phyloP scores from a whole-genome alignment of 2,113 vertebrate genomes.

The Ophiodon elongatus region DNA sequence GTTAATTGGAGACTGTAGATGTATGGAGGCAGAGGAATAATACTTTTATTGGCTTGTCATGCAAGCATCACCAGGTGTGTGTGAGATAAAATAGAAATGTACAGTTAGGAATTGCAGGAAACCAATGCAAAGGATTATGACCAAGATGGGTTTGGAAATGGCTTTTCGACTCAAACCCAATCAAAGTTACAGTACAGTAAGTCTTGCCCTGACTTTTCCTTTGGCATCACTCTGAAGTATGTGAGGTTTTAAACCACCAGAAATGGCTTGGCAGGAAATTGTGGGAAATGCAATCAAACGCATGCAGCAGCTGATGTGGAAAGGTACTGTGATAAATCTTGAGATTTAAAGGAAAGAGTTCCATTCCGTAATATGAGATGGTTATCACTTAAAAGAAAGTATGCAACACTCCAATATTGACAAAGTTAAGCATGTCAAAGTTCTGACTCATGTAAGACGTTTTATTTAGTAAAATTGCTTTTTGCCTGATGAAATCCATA shows the following conservation, averaged over 20 bases:
- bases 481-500: slow-evolving; percentile 7
- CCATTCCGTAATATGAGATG: slow-evolving; percentile 11
- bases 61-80: slow-evolving; percentile 42
- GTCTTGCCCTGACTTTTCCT: slow-evolving; percentile 38
- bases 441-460: background rate
- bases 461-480: slow-evolving; percentile 20
- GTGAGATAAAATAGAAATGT: slow-evolving; percentile 52
- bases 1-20: slow-evolving; percentile 44
- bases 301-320: slow-evolving; percentile 26
- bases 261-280: slow-evolving; percentile 37
- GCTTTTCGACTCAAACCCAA: slow-evolving; percentile 53
- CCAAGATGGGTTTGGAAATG: slow-evolving; percentile 48
- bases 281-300: slow-evolving; percentile 22
- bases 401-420: slow-evolving; percentile 2
- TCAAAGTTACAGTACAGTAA: slow-evolving; percentile 51
- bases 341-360: slow-evolving; percentile 11
- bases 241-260: slow-evolving; percentile 43
- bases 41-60: slow-evolving; percentile 51
- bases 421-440: slow-evolving; percentile 21
- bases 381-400: slow-evolving; percentile 2
- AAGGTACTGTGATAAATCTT: slow-evolving; percentile 17
- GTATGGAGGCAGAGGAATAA: slow-evolving; percentile 31
- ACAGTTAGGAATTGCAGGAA: slow-evolving; percentile 28
- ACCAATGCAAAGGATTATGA: slow-evolving; percentile 57
- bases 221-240: slow-evolving; percentile 30